Evolutionary conservation across 2,888 invertebrate genomes (phyloP), one percentile per base, ranked within the genome.

Genomic region (Chaitophorus viminalis): DNA sequence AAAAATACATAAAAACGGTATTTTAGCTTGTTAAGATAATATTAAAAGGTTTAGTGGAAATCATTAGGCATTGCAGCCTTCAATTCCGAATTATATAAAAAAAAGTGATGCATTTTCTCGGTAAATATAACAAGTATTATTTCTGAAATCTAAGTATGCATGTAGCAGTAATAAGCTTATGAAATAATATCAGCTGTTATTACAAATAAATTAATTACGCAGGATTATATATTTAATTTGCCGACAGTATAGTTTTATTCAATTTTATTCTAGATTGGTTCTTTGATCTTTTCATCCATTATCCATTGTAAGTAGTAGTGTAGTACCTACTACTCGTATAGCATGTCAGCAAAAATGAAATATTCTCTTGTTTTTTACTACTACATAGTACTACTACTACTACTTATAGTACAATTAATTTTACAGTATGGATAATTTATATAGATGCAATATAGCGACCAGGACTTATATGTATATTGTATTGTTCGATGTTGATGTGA

Each of bases 281-380:
- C 75, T 83, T 83, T 83, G 83, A 83, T 83, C 83, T 75, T 83
- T 70, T 83, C 39, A 75, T 83, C 65, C 31, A 39, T 31, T 75
- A n/a, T n/a, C n/a, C n/a, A n/a, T n/a, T n/a, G n/a, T n/a, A n/a
- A n/a, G n/a, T n/a, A n/a, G n/a, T n/a, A n/a, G 65, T 75, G 39
- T 31, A 31, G 0, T 17, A 70, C 25, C n/a, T n/a, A n/a, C n/a
- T n/a, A n/a, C n/a, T n/a, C 4, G 31, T 46, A 52, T 29, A 33
- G 54, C 25, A 54, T 60, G 75, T 83, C 65, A 83, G 83, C 60
- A 31, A 83, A 82, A 83, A 75, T 25, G 1, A 74, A 75, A 65
- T 83, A 75, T 65, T 75, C 39, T 75, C 52, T 70, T 29, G 31
- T 70, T 81, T 68, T 81, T 46, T 36, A 8, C 17, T 31, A 25